Conservation (phyloP, 2,113 vertebrate genomes). For the Lampris megalopsis region DNA sequence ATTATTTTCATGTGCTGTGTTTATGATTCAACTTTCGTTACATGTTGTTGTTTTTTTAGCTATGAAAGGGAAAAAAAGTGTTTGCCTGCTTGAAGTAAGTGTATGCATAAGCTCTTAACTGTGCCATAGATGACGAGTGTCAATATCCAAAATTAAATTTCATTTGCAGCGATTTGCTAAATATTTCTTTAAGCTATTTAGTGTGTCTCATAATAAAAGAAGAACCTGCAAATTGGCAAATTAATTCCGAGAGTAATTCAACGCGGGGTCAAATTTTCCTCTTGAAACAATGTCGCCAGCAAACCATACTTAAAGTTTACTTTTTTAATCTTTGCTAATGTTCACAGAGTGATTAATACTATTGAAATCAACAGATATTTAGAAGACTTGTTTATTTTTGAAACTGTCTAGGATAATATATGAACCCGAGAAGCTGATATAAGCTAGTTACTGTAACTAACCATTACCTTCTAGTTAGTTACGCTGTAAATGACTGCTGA, state of each 20-base stretch:
- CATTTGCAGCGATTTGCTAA: slow-evolving; percentile 21
- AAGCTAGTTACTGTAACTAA: too few relatives aligned
- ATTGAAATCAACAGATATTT: slow-evolving; percentile 12
- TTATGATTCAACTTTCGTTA: slow-evolving; percentile 56
- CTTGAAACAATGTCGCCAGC: slow-evolving; percentile 18
- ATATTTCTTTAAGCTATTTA: slow-evolving; percentile 29
- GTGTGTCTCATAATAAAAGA: slow-evolving; percentile 23
- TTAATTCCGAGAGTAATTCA: slow-evolving; percentile 42
- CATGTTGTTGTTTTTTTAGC: slow-evolving; percentile 33
- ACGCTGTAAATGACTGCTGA: too few relatives aligned
- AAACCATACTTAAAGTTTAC: slow-evolving; percentile 15
- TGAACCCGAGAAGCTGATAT: neutral
- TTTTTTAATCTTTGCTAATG: slow-evolving; percentile 21
- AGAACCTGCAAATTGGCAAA: slow-evolving; percentile 27
- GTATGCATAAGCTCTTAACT: slow-evolving; percentile 50
- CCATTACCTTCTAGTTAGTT: too few relatives aligned
- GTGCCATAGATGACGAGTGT: slow-evolving; percentile 64
- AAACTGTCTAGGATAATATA: neutral
- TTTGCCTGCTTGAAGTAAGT: slow-evolving; percentile 53
- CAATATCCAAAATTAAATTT: slow-evolving; percentile 34
- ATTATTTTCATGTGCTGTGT: slow-evolving; percentile 63
- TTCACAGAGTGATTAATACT: slow-evolving; percentile 26
- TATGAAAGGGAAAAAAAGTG: slow-evolving; percentile 48
- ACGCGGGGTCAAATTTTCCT: slow-evolving; percentile 50
- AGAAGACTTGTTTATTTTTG: slow-evolving; percentile 6